Evolutionary conservation across 2,797 vertebrate species (phyloP).

Genomic region (Tadarida brasiliensis): DNA sequence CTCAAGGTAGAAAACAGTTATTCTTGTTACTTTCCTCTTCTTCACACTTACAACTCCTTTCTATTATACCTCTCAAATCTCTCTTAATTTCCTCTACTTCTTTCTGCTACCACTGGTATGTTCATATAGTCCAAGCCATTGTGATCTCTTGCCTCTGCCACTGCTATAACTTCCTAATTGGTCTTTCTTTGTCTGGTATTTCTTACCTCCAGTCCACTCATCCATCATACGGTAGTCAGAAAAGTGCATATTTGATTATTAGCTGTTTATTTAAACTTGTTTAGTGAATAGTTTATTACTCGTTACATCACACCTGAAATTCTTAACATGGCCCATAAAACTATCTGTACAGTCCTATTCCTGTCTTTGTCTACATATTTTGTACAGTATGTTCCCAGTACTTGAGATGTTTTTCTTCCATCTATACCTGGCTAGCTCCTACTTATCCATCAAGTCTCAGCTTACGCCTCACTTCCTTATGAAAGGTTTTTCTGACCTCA

Average conservation of each 20-base stretch:
- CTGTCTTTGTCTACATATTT: constrained; percentile 8
- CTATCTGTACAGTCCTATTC: background rate
- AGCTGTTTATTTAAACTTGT: constrained; percentile 32
- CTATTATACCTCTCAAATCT: constrained; percentile 11
- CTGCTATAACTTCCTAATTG: background rate
- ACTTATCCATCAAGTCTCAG: background rate
- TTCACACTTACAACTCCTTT: background rate
- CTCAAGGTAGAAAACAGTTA: background rate
- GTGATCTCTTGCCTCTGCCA: constrained; percentile 8
- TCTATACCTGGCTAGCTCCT: background rate
- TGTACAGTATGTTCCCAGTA: background rate
- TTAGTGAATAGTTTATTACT: constrained; percentile 18
- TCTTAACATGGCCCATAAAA: background rate
- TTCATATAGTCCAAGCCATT: background rate
- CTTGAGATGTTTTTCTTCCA: background rate
- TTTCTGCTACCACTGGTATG: background rate
- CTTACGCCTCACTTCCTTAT: background rate
- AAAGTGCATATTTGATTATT: constrained; percentile 46
- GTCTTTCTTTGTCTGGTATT: background rate
- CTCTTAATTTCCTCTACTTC: background rate
- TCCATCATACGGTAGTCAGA: background rate
- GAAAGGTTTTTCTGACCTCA: constrained; percentile 41
- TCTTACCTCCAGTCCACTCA: background rate
- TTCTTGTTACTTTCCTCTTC: background rate
- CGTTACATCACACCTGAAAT: background rate